Conservation (phyloP, 2,888 invertebrate genomes). For the Theretra japonica region DNA sequence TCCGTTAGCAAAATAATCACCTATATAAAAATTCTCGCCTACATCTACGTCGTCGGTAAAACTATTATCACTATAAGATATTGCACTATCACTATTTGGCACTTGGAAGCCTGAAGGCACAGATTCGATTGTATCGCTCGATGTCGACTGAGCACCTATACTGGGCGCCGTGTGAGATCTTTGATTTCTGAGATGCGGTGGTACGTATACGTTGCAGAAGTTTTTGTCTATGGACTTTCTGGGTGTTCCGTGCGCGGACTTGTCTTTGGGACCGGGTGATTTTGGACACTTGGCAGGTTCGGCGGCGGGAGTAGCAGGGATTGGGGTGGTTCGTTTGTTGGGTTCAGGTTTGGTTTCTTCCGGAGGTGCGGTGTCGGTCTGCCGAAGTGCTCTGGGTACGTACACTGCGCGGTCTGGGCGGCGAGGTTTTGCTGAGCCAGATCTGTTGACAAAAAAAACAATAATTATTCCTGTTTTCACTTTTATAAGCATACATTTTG, state of each 20-base stretch:
- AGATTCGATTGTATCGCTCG: slow-evolving; percentile 65
- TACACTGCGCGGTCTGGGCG: slow-evolving; percentile 92
- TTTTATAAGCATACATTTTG: not conserved
- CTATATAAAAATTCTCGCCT: slow-evolving; percentile 80
- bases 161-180: slow-evolving; percentile 69
- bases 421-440: slow-evolving; percentile 77
- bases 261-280: slow-evolving; percentile 70
- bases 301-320: slow-evolving; percentile 56
- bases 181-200: slow-evolving; percentile 77
- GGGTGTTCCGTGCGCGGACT: slow-evolving; percentile 70
- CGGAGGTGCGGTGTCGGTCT: slow-evolving; percentile 53
- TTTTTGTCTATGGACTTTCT: slow-evolving; percentile 72
- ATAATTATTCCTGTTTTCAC: not conserved
- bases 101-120: slow-evolving; percentile 78
- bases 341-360: slow-evolving; percentile 56
- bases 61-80: slow-evolving; percentile 78
- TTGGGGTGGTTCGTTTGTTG: slow-evolving; percentile 58
- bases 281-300: slow-evolving; percentile 67
- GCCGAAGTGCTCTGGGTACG: slow-evolving; percentile 89
- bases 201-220: slow-evolving; percentile 82
- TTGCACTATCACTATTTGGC: slow-evolving; percentile 84
- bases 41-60: slow-evolving; percentile 72
- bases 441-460: slow-evolving; percentile 57
- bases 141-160: slow-evolving; percentile 59
- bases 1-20: slow-evolving; percentile 80